Evolutionary conservation across 2,797 vertebrate species (phyloP), one percentile per base, ranked within the genome.

Genomic region (Neopelma chrysocephalum): DNA sequence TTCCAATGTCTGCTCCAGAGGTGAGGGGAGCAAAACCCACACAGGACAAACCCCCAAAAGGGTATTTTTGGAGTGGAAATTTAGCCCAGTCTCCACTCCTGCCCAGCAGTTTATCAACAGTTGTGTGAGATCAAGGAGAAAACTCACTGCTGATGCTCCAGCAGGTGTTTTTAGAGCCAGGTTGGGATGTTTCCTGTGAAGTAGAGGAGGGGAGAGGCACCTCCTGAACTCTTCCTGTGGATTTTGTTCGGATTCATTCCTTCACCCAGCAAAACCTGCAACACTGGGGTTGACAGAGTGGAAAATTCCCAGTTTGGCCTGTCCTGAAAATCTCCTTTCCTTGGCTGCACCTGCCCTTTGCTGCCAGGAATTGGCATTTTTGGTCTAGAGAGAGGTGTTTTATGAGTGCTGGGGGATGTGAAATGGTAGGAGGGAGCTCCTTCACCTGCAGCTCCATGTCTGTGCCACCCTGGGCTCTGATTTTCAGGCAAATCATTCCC

Each of bases 381-480:
- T 5, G 65, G 18, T 12, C n/a, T 3, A 27, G 36, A 83, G 32
- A 17, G 20, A 7, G 54, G n/a, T 4, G 10, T 7, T 45, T 70
- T 58, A 48, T 38, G 47, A 80, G 38, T 7, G 20, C 12, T 36
- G 34, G 20, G 3, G 23, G 8, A 21, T 15, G 15, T 26, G 23
- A 61, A 86, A 48, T 2, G 20, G 18, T 10, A 12, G 17, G 36
- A 34, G 14, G 10, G 12, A 51, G 15, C 11, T 83, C 27, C 29
- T 38, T 38, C 4, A 0, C 5, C 26, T 2, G 9, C 11, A 82
- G 8, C 6, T 61, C 29, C 1, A 0, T 20, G 54, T 27, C 19
- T 13, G 34, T 38, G 54, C 47, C 72, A 21, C 6, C 27, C 40
- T 4, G 11, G 19, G 9, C 56, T 48, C 50, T 20, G 23, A 31